Percentiles rank a stretch among this genome's conserved stretches.
These are phyloP conservation scores for Nomada ruficornis DNA, from an alignment of 2,888 invertebrate species.

Conservation along the genomic window DNA sequence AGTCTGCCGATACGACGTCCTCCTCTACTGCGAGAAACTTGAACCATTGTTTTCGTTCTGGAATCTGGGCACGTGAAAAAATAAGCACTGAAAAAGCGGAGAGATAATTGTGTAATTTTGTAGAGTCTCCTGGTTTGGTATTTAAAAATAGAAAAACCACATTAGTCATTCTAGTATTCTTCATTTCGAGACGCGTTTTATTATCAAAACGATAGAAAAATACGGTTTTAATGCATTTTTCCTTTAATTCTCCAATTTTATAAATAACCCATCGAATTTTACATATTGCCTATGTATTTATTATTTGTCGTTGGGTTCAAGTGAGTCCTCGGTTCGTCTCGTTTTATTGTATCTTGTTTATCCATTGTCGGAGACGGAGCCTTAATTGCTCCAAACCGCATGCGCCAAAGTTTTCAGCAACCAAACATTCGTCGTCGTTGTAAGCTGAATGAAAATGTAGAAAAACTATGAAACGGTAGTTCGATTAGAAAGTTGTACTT, in stretches of 20 bases:
- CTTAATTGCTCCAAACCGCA: conserved; percentile 4
- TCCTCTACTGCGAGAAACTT: too few relatives aligned
- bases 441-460: neutral
- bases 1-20: too few relatives aligned
- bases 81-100: too few relatives aligned
- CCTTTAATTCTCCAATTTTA: neutral
- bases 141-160: too few relatives aligned
- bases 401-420: neutral
- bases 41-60: too few relatives aligned
- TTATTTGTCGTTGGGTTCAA: neutral
- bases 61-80: neutral
- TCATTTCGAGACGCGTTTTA: neutral
- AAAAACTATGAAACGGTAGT: neutral
- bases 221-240: neutral
- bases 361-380: neutral
- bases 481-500: neutral
- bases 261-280: neutral
- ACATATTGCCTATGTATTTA: fast-evolving
- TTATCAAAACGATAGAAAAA: neutral
- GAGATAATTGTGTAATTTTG: too few relatives aligned
- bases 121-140: too few relatives aligned
- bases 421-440: conserved; percentile 5
- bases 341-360: neutral
- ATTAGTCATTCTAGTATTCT: too few relatives aligned
- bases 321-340: neutral